Evolutionary conservation across 2,113 vertebrate genomes (phyloP), one percentile per base, ranked within the genome.

Genomic region (Pterocles orientalis): DNA sequence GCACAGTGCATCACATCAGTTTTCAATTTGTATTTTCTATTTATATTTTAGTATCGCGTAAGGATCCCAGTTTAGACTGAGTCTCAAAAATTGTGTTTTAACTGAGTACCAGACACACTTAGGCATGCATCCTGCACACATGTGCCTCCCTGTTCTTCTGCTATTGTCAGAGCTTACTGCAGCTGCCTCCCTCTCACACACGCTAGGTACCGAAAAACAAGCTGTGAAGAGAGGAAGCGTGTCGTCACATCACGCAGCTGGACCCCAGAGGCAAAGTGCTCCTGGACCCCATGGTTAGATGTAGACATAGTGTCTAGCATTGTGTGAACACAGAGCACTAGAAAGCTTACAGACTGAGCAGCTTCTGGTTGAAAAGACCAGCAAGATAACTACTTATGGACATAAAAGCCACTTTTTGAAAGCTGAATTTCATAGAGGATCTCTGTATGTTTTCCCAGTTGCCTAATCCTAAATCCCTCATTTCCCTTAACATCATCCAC

Each of bases 371-470:
- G 68, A 88, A 92, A 96, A 88, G 51, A 80, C 60, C 90, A 90
- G 33, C 34, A 28, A 75, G 54, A 58, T 66, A 85, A 54, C 34
- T 69, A 14, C 50, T 33, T 33, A 54, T 21, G 82, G 88, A 90
- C 87, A 88, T 72, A 96, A 93, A 95, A 94, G 17, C 71, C 76
- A 77, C 82, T 83, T 88, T 88, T 39, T 84, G 82, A 88, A 95
- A 91, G 31, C 39, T 82, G 48, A 73, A 71, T 86, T 70, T 86
- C 64, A 75, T 78, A 75, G 47, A 71, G 56, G 39, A 66, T 75
- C 65, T 82, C 26, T 75, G 72, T 31, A 9, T 53, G 20, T 86
- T 94, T 94, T 86, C 69, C 24, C 36, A 24, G 50, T 79, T 94
- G 84, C 53, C 31, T 88, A 90, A 93, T 86, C 81, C 57, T 78